Base-by-base conservation (phyloP, 2,113 vertebrate genomes). In the Dromiciops gliroides region DNA sequence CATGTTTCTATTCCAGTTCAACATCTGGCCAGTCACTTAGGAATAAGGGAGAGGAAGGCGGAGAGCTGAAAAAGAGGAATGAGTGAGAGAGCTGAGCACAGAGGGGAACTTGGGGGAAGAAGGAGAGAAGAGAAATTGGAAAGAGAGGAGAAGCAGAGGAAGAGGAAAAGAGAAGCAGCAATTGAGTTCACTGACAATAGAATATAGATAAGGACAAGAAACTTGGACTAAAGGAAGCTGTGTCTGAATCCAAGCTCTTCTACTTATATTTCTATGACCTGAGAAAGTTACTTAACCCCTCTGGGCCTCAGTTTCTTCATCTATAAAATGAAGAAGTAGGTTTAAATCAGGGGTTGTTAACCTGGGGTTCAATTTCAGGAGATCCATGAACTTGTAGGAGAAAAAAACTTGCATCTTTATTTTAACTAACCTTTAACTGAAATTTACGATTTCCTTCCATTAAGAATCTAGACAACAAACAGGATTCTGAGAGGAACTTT, bases 1-100 rank as follows among this genome's bases (percentile, higher is more conserved):
- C 5, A 26, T 47, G 22, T 52, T 95, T 50, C 48, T 89, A 92
- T 94, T 91, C 50, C 56, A 93, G 47, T 25, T 95, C 92, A 92
- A 88, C 19, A 97, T 23, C n/a, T 95, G 23, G 49, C 48, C 1
- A 8, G 90, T 44, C 50, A 37, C 3, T 95, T 47, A 91, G 51
- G 51, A 52, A 52, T 52, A 26, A 53, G 12, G 89, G 28, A 48
- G 12, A 37, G 56, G n/a, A 3, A n/a, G 19, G 48, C 49, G 0
- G 12, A 12, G 8, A 0, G 0, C 9, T 26, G 47, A 49, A 93
- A 48, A 48, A 26, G 26, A 56, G 49, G 24, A 48, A 10, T 19
- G 26, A 0, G 51, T 47, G 9, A 50, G 56, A 48, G 83, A n/a
- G 51, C 89, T n/a, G 31, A 44, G 47, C 51, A 47, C 91, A 47